Base-by-base conservation (phyloP, 2,797 vertebrate genomes). In the Scyliorhinus canicula region DNA sequence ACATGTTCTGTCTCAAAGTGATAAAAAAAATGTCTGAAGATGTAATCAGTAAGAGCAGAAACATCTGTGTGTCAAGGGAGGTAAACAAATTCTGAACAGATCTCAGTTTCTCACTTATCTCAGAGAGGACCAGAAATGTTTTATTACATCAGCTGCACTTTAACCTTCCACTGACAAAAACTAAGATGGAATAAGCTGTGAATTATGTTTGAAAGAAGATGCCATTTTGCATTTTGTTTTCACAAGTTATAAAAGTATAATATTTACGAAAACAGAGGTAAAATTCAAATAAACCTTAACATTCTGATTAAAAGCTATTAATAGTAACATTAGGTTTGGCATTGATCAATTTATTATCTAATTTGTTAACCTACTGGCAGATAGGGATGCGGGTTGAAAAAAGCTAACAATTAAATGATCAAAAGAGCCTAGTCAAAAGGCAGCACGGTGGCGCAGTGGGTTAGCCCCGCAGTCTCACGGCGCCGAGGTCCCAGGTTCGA, bases 1-100 rank as follows among this genome's bases (percentile, higher is more conserved):
- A 74, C 44, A 52, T n/a, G 47, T 94, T 94, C 65, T 50, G 93
- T 93, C 67, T 93, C 93, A 67, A 93, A 74, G 93, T 94, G 63
- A 94, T 94, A 52, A 94, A 94, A n/a, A 85, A 94, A 52, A 94
- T 31, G 65, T 93, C 93, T 94, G 65, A 94, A 94, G 67, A 74
- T 94, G 47, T 74, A 94, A 94, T 74, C 65, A 74, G 93, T 50
- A 31, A 94, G 67, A 44, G 93, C 93, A 94, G 26, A 74, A 94
- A 52, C 28, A 94, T 21, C 14, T 94, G 67, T 19, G 47, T 74
- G 67, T 69, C 65, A 94, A 28, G 93, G 67, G 67, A 94, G 44
- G 93, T 47, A 71, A 71, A 69, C 93, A 94, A 28, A 47, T 94
- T 69, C 63, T 35, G 63, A 93, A 31, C 63, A 50, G 65, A 35